Conservation (phyloP, 2,797 vertebrate genomes). For the Sylvilagus floridanus region DNA sequence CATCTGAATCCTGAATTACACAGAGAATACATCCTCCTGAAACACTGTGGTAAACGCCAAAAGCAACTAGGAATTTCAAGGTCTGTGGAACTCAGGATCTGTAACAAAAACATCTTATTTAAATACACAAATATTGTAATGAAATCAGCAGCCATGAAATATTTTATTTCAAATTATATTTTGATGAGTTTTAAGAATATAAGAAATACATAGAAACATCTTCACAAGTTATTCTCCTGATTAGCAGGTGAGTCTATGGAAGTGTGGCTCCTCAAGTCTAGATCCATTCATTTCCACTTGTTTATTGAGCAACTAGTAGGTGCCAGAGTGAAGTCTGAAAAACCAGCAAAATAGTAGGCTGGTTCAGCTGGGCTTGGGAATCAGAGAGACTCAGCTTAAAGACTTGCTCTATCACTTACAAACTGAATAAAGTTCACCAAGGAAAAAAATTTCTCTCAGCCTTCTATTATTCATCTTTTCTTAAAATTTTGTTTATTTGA, state of each 20-base stretch:
- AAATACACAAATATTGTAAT: neutral
- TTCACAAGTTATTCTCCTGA: neutral
- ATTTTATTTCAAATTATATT: neutral
- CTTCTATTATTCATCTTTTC: neutral
- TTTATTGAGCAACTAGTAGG: neutral
- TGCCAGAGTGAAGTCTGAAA: neutral
- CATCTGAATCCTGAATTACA: slow-evolving; percentile 60
- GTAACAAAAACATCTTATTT: neutral
- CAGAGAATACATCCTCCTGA: neutral
- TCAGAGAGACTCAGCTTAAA: neutral
- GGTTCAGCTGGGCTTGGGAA: neutral
- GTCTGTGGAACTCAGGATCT: neutral
- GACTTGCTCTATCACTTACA: neutral
- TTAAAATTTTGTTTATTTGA: too few relatives aligned
- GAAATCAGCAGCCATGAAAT: slow-evolving; percentile 2
- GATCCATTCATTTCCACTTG: neutral
- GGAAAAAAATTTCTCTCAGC: neutral
- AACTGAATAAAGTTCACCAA: neutral
- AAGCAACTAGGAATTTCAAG: neutral
- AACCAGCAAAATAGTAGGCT: neutral
- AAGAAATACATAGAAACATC: neutral
- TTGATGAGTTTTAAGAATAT: slow-evolving; percentile 44
- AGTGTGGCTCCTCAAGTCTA: neutral
- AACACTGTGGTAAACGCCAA: slow-evolving; percentile 3
- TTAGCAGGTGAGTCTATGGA: neutral